Conservation (phyloP, 2,113 vertebrate species). For the Apodemus speciosus region DNA sequence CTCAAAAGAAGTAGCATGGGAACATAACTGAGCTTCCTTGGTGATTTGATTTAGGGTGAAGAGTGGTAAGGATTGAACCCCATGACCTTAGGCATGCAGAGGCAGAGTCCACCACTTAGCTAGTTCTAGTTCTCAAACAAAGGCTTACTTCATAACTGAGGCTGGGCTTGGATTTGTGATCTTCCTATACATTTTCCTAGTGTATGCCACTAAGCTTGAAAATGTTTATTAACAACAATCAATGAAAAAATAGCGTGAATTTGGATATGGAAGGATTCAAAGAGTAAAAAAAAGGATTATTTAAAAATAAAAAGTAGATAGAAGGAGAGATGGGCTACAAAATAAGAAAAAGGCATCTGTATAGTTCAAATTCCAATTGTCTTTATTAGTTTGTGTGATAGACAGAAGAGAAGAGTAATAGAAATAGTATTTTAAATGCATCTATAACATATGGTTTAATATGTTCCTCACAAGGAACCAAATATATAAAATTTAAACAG, state of each 20-base stretch:
- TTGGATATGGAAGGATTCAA: background rate
- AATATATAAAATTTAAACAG: background rate
- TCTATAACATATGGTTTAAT: background rate
- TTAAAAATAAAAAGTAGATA: background rate
- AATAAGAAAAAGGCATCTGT: background rate
- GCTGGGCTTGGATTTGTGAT: background rate
- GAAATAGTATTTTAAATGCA: conserved; percentile 22
- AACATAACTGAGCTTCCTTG: background rate
- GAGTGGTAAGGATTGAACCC: background rate
- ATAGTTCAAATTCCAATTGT: background rate
- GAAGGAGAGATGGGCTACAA: background rate
- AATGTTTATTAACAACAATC: background rate
- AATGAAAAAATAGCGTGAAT: too few species aligned
- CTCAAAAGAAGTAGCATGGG: background rate
- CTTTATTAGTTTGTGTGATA: background rate
- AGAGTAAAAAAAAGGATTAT: background rate
- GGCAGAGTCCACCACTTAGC: background rate
- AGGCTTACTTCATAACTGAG: background rate
- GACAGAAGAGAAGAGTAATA: background rate
- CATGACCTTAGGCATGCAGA: background rate
- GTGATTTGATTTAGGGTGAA: background rate
- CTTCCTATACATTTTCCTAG: accelerated
- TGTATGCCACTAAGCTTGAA: background rate
- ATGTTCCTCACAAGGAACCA: background rate
- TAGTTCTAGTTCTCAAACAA: background rate